Conservation (phyloP, 1,140 invertebrate genomes). For the Diorhabda sublineata region DNA sequence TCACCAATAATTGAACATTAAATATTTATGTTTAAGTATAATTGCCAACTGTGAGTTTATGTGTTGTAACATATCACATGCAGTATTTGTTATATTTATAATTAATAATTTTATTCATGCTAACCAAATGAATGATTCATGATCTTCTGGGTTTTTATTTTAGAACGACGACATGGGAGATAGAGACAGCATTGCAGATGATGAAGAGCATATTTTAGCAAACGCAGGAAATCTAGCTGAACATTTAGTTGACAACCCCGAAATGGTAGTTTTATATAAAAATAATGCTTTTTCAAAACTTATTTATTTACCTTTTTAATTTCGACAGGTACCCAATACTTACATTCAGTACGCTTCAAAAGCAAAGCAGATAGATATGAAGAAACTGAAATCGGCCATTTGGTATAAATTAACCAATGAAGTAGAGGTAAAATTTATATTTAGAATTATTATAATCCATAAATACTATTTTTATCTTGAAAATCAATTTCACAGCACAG, state of each 20-base stretch:
- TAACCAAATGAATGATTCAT: too few species aligned
- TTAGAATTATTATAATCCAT: not conserved
- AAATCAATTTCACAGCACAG: not conserved
- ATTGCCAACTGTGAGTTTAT: too few species aligned
- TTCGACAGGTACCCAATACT: constrained; percentile 58
- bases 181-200: constrained; percentile 38
- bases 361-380: constrained; percentile 78
- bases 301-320: not conserved
- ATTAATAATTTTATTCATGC: too few species aligned
- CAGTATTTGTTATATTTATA: too few species aligned
- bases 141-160: not conserved
- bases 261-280: constrained; percentile 40
- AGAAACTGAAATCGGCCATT: constrained; percentile 66
- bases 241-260: constrained; percentile 51
- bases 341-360: constrained; percentile 69
- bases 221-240: constrained; percentile 38
- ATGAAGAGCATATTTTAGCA: constrained; percentile 30
- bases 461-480: too few species aligned
- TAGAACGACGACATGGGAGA: constrained; percentile 1
- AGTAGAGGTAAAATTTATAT: not conserved
- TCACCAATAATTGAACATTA: too few species aligned
- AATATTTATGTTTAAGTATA: too few species aligned
- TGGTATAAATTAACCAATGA: constrained; percentile 56
- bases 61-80: too few species aligned
- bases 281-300: not conserved